Evolutionary conservation across 2,888 invertebrate genomes (phyloP), one percentile per base, ranked within the genome.

Genomic region (Villa cingulata): DNA sequence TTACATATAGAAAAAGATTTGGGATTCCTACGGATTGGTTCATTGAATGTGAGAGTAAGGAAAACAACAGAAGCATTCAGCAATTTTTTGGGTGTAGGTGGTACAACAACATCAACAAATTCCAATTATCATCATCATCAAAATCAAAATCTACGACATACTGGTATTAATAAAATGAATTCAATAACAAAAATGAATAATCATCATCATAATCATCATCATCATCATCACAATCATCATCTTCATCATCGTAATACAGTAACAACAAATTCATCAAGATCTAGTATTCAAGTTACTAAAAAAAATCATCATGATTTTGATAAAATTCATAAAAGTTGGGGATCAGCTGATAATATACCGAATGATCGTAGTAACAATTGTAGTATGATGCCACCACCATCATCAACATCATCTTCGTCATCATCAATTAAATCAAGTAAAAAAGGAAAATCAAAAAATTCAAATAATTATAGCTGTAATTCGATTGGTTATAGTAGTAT

Each of bases 41-140:
- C 90, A 18, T 72, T 91, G 66, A 91, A 90, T 72, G 89, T 90
- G 42, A 79, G 89, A 62, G 89, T 90, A 59, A 90, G 90, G 73
- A 88, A 86, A 70, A 90, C 90, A 42, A 89, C 90, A 49, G 90
- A 90, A 66, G 89, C 89, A 18, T 87, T 90, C 72, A 89, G 88
- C 71, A 85, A 88, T 66, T 88, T 90, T 68, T 73, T 90, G 57
- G 89, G 88, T 53, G 86, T 86, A 58, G 86, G 84, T 57, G 63
- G 61, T 59, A 65, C 63, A 57, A n/a, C n/a, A 46, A 73, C 74
- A 43, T 73, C 73, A 37, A 68, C 56, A 42, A 55, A 69, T 51
- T 59, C 60, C 58, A 58, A 63, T 70, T 0, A 70, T 71, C 3
- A 73, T 74, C 53, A 76, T 74, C 62, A 63, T 60, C 61, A 56